Evolutionary conservation across 2,888 invertebrate genomes (phyloP), one percentile per base, ranked within the genome.

Genomic region (Phortica magna): DNA sequence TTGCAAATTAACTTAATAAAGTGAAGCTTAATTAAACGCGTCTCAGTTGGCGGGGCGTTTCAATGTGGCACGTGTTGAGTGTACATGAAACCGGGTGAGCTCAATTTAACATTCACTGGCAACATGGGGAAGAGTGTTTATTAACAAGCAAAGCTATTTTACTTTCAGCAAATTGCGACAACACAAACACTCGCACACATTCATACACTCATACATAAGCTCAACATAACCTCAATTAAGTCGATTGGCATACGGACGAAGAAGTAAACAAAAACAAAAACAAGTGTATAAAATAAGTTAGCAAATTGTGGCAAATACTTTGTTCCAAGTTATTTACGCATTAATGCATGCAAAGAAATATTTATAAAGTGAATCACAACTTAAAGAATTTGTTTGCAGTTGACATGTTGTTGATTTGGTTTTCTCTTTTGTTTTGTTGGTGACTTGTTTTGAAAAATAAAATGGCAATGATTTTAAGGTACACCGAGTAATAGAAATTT

Each of bases 1-100:
- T 74, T 65, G 74, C 74, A 67, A 74, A 74, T 74, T 68, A 74
- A 67, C 74, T 74, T 74, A 74, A 74, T 67, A 74, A 74, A 74
- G 74, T 74, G 74, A 19, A 57, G 41, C 67, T 57, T 74, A 74
- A 74, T 74, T 74, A 74, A 74, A 55, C 65, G 31, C 17, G 55
- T 55, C 17, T 55, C 55, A 55, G 17, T 55, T 14, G 17, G 55
- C 55, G 14, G 55, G 55, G 55, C 10, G 14, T 14, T 55, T 55
- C 14, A 7, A 17, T 55, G 14, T 7, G 55, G 55, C 55, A 55
- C 55, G 55, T 55, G 55, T 55, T 55, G 14, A 55, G n/a, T 17
- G 55, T 7, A 55, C 55, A 55, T 14, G 55, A 17, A 55, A 55
- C 14, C 17, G 55, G 17, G 55, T n/a, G 31, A 31, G 31, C 31